Base-by-base conservation (phyloP, 2,797 vertebrate species). In the Spheniscus humboldti region DNA sequence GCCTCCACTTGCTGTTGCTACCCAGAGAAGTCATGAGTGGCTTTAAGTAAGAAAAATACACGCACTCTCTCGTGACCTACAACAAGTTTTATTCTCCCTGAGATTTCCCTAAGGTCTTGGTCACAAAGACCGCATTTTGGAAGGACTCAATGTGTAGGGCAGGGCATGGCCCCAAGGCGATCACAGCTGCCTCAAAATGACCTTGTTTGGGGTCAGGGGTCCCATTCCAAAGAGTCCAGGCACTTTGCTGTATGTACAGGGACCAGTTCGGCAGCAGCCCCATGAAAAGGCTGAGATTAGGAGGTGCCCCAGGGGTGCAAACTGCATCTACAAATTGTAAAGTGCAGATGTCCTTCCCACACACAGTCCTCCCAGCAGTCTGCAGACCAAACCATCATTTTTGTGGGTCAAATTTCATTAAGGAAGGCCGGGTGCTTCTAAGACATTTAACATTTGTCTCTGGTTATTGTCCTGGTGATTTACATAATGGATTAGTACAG, bases 401-500 rank as follows among this genome's bases (percentile, higher is more conserved):
- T 33, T 28, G 62, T 23, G 84, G 92, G 90, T 79, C 94, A 63
- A 9, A 94, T 90, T 88, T 66, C 13, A 16, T 85, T 71, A 66
- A 59, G 78, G 69, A 75, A 79, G 63, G 55, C 73, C 6, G 71
- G 52, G 71, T 90, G 66, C 71, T 93, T 12, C 81, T 52, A 25
- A 73, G 84, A n/a, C 92, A 47, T 25, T 10, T 72, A 76, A 22
- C 55, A 90, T 73, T 92, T 93, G 86, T 94, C 88, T 91, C 91
- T 91, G 88, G 74, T 93, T 96, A 37, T 94, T 82, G 94, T 96
- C 92, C 74, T 80, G 88, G 77, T 76, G 88, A 96, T 97, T 96
- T 96, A 23, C 95, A 93, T 93, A 96, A 96, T 93, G 96, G 92
- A 95, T 97, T 94, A 95, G 94, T 53, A 48, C 62, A 94, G 94